These are phyloP conservation scores for Hemistola chrysoprasaria DNA, from an alignment of 2,888 invertebrate species.

Conservation along the genomic window DNA sequence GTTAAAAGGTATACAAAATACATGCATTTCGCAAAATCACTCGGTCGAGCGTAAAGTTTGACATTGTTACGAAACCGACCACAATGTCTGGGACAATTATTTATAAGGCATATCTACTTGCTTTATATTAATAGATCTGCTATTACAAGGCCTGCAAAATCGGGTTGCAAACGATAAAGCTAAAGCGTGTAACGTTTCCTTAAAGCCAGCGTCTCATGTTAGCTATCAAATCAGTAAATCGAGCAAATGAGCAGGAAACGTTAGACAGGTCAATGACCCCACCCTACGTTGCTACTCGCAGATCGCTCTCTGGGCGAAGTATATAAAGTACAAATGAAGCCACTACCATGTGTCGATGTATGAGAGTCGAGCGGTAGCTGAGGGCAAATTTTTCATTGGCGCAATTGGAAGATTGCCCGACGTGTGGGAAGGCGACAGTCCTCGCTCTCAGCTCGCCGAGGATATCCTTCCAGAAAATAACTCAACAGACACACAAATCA, in stretches of 20 bases:
- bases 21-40: slow-evolving; percentile 58
- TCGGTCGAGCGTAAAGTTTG: slow-evolving; percentile 52
- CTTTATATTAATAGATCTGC: slow-evolving; percentile 44
- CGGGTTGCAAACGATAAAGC: too few species aligned
- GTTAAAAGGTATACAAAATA: slow-evolving; percentile 39
- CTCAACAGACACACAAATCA: slow-evolving; percentile 47
- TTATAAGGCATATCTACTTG: too few species aligned
- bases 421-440: slow-evolving; percentile 74
- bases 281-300: slow-evolving; percentile 8
- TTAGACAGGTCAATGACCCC: slow-evolving; percentile 25
- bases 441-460: slow-evolving; percentile 68
- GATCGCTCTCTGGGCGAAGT: slow-evolving; percentile 6
- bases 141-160: slow-evolving; percentile 59
- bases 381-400: slow-evolving; percentile 76
- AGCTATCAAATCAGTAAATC: slow-evolving; percentile 7
- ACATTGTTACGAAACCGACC: slow-evolving; percentile 50
- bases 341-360: slow-evolving; percentile 20
- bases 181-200: too few species aligned
- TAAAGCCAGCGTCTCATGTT: too few species aligned
- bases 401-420: slow-evolving; percentile 76
- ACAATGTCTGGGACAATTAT: too few species aligned
- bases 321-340: not conserved
- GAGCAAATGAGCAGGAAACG: slow-evolving; percentile 15
- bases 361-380: slow-evolving; percentile 41
- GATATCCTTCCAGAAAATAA: slow-evolving; percentile 80